Conservation (phyloP, 2,888 invertebrate genomes). For the Leuctra nigra region DNA sequence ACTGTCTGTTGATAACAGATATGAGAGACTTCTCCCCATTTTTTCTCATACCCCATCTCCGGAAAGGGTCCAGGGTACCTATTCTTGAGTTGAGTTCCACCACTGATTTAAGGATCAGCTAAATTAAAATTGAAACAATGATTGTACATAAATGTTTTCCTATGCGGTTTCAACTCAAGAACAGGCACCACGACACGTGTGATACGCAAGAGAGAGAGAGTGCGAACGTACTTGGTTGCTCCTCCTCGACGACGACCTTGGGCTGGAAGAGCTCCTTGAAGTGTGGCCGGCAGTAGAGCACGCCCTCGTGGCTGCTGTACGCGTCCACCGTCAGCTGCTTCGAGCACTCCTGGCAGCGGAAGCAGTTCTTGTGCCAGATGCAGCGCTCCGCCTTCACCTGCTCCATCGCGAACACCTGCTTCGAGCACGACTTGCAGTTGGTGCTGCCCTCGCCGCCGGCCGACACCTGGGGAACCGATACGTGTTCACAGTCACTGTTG, state of each 20-base stretch:
- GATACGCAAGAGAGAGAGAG: not conserved
- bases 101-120: too few relatives aligned
- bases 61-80: too few relatives aligned
- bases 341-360: slow-evolving; percentile 87
- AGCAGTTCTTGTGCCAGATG: slow-evolving; percentile 92
- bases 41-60: too few relatives aligned
- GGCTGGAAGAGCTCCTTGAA: slow-evolving; percentile 90
- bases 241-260: slow-evolving; percentile 69
- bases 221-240: slow-evolving; percentile 53
- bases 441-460: slow-evolving; percentile 37
- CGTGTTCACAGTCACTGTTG: too few relatives aligned
- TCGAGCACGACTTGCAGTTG: slow-evolving; percentile 76
- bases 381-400: slow-evolving; percentile 86
- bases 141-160: too few relatives aligned
- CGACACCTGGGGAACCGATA: too few relatives aligned
- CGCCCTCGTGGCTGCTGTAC: slow-evolving; percentile 86
- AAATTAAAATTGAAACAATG: too few relatives aligned
- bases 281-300: slow-evolving; percentile 87
- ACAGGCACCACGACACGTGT: too few relatives aligned
- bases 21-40: too few relatives aligned
- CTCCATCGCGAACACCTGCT: slow-evolving; percentile 95
- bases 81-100: too few relatives aligned
- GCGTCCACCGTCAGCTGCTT: slow-evolving; percentile 89
- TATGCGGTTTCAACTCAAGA: too few relatives aligned
- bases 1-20: too few relatives aligned